phyloP scores from a whole-genome alignment of 2,113 vertebrate genomes.

The Astatoreochromis straeleni region DNA sequence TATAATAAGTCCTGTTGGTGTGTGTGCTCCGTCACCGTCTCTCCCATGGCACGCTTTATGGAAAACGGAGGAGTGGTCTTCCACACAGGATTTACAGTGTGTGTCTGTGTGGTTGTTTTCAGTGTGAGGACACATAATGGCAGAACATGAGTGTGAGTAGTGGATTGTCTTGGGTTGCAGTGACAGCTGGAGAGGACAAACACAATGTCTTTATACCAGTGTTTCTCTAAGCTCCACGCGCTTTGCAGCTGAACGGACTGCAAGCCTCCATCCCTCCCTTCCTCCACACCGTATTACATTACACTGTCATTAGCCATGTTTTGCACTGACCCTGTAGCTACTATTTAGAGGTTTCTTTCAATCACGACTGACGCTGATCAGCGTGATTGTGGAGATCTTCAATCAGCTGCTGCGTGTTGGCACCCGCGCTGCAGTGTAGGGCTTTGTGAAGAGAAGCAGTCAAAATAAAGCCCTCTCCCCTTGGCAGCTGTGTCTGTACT shows the following conservation, averaged over 20 bases:
- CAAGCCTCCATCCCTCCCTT: neutral
- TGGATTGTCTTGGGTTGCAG: slow-evolving; percentile 36
- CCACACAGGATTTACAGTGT: neutral
- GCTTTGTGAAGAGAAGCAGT: neutral
- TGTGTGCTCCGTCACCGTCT: neutral
- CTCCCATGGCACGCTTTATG: neutral
- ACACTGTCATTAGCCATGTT: slow-evolving; percentile 31
- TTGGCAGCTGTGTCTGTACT: neutral
- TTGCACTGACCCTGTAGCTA: neutral
- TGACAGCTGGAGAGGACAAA: slow-evolving; percentile 49
- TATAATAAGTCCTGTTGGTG: slow-evolving; percentile 14
- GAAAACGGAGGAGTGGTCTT: neutral
- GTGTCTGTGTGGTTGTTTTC: neutral
- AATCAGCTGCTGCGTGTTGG: neutral
- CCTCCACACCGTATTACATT: slow-evolving; percentile 32
- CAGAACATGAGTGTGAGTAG: neutral
- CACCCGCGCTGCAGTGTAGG: neutral
- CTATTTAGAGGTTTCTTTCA: slow-evolving; percentile 32
- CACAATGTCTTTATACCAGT: slow-evolving; percentile 17
- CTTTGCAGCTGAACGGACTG: slow-evolving; percentile 30
- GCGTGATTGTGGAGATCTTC: neutral
- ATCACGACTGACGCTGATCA: neutral
- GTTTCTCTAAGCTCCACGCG: neutral
- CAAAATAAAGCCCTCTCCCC: neutral
- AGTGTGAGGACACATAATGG: neutral